Evolutionary conservation across 2,888 invertebrate genomes (phyloP), one percentile per base, ranked within the genome.

Genomic region (Xestia ashworthii): DNA sequence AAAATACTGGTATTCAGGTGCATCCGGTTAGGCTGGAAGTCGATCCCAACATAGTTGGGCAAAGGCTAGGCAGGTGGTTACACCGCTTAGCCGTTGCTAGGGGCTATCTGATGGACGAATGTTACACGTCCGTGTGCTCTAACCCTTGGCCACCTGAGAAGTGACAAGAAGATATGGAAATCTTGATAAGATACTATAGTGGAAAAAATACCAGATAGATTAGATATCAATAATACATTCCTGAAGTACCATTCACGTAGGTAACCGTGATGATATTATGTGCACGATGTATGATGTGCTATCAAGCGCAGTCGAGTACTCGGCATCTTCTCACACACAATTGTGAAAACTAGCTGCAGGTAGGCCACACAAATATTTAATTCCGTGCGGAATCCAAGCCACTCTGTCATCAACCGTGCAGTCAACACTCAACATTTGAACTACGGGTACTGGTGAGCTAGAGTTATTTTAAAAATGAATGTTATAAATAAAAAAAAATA

Each of bases 181-280:
- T 58, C 41, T 60, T 48, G 74, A 60, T 48, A 48, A 60, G 25
- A 41, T 48, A 72, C 12, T n/a, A 14, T 46, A 60, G 38, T 48
- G 41, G 25, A 50, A 48, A 58, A 74, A 44, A 74, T 60, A 74
- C 8, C 48, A 16, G 60, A 53, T 41, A 41, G 41, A 74, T 41
- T 74, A 74, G 58, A 74, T 74, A 69, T 11, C 22, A 70, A 19
- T 32, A 60, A n/a, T 22, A 48, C 32, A 64, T 71, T 38, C 65
- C 65, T 72, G 46, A n/a, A 60, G 58, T 74, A 25, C 9, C 41
- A 16, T 41, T 41, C 38, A 55, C 16, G 25, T 72, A 55, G n/a
- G 9, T 65, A 16, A 41, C 41, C 6, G n/a, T 44, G 9, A 44
- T 53, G n/a, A 44, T 44, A 44, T 11, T 44, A 50, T 50, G 8